These are phyloP conservation scores for Urocitellus parryii DNA, from an alignment of 2,113 vertebrate species.

Conservation along the genomic window DNA sequence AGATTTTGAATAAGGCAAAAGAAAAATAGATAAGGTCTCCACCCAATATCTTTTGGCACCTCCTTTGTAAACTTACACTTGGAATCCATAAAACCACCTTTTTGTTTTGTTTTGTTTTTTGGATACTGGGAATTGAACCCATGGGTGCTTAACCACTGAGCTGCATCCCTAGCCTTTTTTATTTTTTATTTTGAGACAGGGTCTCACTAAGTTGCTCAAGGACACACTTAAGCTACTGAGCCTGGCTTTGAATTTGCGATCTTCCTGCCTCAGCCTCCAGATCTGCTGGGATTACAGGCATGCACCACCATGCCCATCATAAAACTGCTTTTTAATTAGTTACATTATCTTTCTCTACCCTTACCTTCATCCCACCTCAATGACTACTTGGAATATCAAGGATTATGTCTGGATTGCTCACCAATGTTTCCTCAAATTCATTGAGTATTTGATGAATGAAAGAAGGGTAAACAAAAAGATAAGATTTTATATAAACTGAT, in stretches of 20 bases:
- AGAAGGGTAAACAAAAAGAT: background rate
- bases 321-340: background rate
- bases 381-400: background rate
- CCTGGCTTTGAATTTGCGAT: too few species aligned
- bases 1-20: background rate
- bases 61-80: background rate
- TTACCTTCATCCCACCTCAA: background rate
- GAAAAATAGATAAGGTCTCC: background rate
- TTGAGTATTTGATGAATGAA: background rate
- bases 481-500: background rate
- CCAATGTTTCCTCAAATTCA: background rate
- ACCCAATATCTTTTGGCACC: background rate
- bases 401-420: background rate
- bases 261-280: too few species aligned
- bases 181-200: too few species aligned
- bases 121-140: too few species aligned
- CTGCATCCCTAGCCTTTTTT: too few species aligned
- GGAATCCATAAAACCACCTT: slow-evolving; percentile 6
- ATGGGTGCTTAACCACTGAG: too few species aligned
- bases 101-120: background rate
- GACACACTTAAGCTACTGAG: too few species aligned
- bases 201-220: too few species aligned
- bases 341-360: background rate
- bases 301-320: too few species aligned
- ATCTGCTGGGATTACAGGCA: too few species aligned